Percentiles rank a stretch among this genome's conserved stretches.
phyloP scores from a whole-genome alignment of 2,113 vertebrate genomes.

The Ellobius talpinus region DNA sequence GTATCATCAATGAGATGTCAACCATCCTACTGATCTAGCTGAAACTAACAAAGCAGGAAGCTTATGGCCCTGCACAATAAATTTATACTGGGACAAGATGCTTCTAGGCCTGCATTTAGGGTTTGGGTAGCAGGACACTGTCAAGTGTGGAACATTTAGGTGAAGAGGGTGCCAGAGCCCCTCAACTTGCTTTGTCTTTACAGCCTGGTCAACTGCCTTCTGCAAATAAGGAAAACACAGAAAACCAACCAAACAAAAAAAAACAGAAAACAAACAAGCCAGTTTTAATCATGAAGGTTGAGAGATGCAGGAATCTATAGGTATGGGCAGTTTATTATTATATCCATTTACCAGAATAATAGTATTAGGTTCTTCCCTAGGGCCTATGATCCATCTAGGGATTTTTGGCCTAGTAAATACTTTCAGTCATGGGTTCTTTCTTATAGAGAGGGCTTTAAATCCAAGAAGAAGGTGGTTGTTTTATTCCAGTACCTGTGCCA shows the following conservation, averaged over 20 bases:
- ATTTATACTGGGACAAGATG: slow-evolving; percentile 25
- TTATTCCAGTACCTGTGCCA: background rate
- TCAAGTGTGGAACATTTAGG: background rate
- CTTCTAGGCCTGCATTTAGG: slow-evolving; percentile 44
- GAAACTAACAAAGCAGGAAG: slow-evolving; percentile 52
- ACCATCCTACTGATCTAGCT: slow-evolving; percentile 46
- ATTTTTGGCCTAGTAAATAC: background rate
- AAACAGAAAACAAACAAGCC: background rate
- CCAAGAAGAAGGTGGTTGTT: background rate
- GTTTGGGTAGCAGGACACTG: slow-evolving; percentile 21
- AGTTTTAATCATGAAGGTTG: background rate
- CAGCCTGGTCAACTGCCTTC: slow-evolving; percentile 39
- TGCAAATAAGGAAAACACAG: slow-evolving; percentile 9
- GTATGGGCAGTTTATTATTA: background rate
- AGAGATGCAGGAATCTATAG: background rate
- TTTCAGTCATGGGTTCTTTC: background rate
- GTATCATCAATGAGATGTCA: slow-evolving; percentile 55
- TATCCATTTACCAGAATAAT: background rate
- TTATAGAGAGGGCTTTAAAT: background rate
- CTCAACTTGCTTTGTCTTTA: background rate
- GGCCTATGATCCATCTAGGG: background rate
- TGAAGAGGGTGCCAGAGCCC: background rate
- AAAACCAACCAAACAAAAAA: background rate
- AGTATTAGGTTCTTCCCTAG: background rate
- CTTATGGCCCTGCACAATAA: slow-evolving; percentile 74